Evolutionary conservation across 2,797 vertebrate species (phyloP).

Genomic region (Enteromius treurensis): DNA sequence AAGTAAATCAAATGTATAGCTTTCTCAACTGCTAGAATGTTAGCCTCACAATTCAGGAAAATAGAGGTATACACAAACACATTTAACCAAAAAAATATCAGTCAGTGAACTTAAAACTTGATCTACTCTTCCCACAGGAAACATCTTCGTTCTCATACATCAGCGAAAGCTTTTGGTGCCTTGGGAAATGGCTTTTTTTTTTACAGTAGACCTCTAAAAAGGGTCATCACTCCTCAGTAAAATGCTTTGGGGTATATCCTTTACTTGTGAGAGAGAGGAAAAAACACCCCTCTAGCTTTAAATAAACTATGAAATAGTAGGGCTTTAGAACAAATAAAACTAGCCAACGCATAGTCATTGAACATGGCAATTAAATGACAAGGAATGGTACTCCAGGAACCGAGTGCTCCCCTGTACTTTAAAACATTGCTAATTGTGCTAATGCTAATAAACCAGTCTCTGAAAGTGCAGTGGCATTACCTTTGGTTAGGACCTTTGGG

Average conservation of each 20-base stretch:
- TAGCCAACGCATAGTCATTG: neutral
- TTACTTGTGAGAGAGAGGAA: neutral
- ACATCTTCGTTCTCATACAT: neutral
- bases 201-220: neutral
- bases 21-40: neutral
- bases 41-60: neutral
- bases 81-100: neutral
- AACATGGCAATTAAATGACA: neutral
- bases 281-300: neutral
- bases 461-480: conserved; percentile 69
- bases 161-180: neutral
- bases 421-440: neutral
- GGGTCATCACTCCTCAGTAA: neutral
- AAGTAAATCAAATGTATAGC: neutral
- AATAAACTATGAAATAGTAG: neutral
- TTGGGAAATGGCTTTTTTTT: neutral
- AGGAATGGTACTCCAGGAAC: neutral
- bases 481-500: conserved; percentile 96
- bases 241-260: neutral
- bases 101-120: conserved; percentile 5
- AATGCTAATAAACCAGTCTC: neutral
- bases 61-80: neutral
- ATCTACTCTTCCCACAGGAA: neutral
- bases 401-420: neutral
- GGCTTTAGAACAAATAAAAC: neutral